Percentiles rank a stretch among this genome's conserved stretches.
phyloP scores from a whole-genome alignment of 1,140 invertebrate species.

The Anadara kagoshimensis region DNA sequence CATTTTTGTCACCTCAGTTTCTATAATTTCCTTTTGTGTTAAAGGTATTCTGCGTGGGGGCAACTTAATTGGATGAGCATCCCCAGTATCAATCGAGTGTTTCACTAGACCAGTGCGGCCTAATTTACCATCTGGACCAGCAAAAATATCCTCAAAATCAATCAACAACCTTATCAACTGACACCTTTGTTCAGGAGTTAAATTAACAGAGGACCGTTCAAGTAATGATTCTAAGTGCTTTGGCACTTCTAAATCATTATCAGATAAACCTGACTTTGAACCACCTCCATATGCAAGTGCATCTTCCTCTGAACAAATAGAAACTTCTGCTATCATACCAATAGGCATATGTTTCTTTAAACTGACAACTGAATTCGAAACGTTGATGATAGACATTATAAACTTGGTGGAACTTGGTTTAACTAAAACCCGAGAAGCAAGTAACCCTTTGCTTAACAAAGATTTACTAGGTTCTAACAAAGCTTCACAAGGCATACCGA shows the following conservation, averaged over 20 bases:
- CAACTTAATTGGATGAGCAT: slow-evolving; percentile 1
- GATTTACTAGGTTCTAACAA: background rate
- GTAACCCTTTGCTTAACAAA: background rate
- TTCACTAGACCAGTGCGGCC: background rate
- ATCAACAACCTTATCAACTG: background rate
- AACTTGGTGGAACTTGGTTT: background rate
- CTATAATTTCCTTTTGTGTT: slow-evolving; percentile 2
- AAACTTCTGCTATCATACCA: background rate
- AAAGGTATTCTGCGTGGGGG: background rate
- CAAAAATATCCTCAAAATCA: slow-evolving; percentile 14
- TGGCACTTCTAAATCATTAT: background rate
- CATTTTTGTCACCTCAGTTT: slow-evolving; percentile 25
- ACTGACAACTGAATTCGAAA: background rate
- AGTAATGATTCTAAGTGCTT: slow-evolving; percentile 18
- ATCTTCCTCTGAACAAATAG: too few species aligned
- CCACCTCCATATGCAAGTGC: background rate
- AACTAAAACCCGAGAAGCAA: background rate
- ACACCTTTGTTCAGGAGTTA: slow-evolving; percentile 4
- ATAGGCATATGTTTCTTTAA: background rate
- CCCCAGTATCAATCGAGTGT: slow-evolving; percentile 5
- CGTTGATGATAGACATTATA: background rate
- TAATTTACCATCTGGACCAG: background rate
- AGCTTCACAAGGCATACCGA: too few species aligned
- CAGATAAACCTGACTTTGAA: background rate
- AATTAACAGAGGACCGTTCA: slow-evolving; percentile 12